Percentiles rank a stretch among this genome's conserved stretches.
Evolutionary conservation across 2,797 vertebrate species (phyloP).

Genomic region (Sciurus carolinensis): DNA sequence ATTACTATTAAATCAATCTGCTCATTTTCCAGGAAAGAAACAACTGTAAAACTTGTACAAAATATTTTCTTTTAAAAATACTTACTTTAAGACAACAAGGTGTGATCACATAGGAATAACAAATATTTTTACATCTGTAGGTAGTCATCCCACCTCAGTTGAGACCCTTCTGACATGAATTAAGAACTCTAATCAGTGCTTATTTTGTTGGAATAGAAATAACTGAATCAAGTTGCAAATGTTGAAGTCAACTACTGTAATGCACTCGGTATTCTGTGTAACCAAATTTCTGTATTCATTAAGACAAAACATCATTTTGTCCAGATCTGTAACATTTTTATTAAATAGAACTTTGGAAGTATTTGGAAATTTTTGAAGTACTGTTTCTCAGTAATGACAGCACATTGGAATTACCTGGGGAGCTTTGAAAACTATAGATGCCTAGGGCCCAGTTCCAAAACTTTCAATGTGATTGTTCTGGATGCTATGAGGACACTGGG

Average conservation of each 20-base stretch:
- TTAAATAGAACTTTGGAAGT: background rate
- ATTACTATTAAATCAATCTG: slow-evolving; percentile 28
- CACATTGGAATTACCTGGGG: background rate
- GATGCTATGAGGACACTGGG: background rate
- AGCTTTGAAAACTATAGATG: background rate
- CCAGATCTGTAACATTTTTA: background rate
- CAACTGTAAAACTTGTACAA: slow-evolving; percentile 32
- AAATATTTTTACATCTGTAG: slow-evolving; percentile 38
- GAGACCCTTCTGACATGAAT: background rate
- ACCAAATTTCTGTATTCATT: background rate
- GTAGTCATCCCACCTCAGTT: background rate
- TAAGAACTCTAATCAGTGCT: background rate
- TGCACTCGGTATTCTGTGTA: background rate
- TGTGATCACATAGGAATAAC: background rate
- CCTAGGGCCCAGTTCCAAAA: background rate
- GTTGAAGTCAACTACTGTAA: background rate
- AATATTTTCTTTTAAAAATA: slow-evolving; percentile 25
- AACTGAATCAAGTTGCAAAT: background rate
- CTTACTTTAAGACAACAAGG: background rate
- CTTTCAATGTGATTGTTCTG: background rate
- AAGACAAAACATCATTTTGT: background rate
- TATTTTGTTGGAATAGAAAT: background rate
- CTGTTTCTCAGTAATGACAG: background rate
- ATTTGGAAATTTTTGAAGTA: background rate
- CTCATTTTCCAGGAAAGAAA: slow-evolving; percentile 22